Evolutionary conservation across 1,140 invertebrate species (phyloP).

Genomic region (Heliconius himera): DNA sequence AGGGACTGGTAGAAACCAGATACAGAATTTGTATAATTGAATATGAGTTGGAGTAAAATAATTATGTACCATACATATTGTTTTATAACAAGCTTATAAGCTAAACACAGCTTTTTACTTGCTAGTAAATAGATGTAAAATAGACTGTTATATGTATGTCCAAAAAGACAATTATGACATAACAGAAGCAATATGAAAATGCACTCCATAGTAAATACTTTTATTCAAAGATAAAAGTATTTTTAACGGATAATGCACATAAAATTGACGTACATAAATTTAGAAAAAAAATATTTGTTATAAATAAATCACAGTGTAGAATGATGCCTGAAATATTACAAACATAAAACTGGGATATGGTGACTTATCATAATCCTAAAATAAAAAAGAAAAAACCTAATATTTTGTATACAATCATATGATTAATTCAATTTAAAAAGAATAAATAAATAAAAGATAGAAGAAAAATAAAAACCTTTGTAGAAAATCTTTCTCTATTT

Average conservation of each 20-base stretch:
- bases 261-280: background rate
- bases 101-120: no score
- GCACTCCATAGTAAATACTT: no score
- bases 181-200: no score
- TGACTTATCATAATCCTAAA: background rate
- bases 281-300: background rate
- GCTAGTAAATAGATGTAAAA: no score
- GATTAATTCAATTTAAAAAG: background rate
- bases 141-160: no score
- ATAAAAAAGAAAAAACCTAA: background rate
- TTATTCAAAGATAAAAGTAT: no score
- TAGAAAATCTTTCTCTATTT: constrained; percentile 15
- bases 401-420: background rate
- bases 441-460: constrained; percentile 2
- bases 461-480: constrained; percentile 26
- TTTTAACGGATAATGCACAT: background rate
- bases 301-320: background rate
- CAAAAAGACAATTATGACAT: no score
- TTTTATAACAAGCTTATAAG: no score
- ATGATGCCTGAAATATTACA: background rate
- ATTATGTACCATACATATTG: background rate
- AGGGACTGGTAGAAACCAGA: background rate
- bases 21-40: background rate
- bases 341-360: no score
- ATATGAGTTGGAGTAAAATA: background rate